A percentile compares a stretch with the other conserved stretches of the same genome.
phyloP scores from a whole-genome alignment of 2,797 vertebrate species.

The Acanthiza pusilla region DNA sequence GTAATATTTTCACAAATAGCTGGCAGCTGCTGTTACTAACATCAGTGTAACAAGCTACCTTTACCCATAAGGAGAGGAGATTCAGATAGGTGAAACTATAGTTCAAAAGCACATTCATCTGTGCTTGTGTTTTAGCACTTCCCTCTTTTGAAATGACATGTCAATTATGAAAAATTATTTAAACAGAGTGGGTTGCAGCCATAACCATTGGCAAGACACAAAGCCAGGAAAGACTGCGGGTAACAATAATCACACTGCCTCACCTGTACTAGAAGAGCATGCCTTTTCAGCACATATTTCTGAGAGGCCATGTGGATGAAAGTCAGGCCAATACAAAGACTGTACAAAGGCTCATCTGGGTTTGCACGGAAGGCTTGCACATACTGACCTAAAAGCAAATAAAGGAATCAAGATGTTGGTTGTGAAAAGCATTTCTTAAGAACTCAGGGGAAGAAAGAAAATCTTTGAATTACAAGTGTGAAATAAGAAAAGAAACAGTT shows the following conservation, averaged over 20 bases:
- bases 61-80: neutral
- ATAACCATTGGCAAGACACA: neutral
- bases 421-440: neutral
- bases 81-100: neutral
- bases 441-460: neutral
- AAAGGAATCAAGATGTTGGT: neutral
- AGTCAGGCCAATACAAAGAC: slow-evolving; percentile 90
- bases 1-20: neutral
- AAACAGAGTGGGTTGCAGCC: neutral
- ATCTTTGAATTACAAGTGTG: neutral
- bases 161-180: neutral
- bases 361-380: slow-evolving; percentile 88
- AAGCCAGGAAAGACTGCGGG: neutral
- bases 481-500: neutral
- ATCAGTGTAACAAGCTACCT: neutral
- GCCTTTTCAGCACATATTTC: slow-evolving; percentile 90
- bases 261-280: slow-evolving; percentile 89
- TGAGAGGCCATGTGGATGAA: slow-evolving; percentile 98
- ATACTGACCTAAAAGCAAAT: slow-evolving; percentile 84
- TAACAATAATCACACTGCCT: neutral
- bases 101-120: neutral
- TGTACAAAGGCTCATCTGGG: slow-evolving; percentile 84
- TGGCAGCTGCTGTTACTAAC: neutral
- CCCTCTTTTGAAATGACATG: neutral
- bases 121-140: neutral